Conservation (phyloP, 1,140 invertebrate genomes). For the Drosophila prosaltans region DNA sequence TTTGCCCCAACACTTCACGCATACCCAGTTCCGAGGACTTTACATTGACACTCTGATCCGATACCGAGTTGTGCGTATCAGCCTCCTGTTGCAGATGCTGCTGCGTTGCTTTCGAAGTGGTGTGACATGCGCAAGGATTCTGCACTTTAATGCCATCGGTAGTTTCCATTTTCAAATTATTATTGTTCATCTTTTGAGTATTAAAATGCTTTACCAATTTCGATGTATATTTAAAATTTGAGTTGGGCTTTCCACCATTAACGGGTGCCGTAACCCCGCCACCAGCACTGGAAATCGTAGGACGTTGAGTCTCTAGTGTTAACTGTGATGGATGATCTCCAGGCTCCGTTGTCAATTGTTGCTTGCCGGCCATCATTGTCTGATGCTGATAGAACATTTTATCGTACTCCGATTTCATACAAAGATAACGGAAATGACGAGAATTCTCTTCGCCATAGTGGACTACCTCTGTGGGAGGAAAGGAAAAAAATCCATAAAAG, state of each 20-base stretch:
- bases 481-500: background rate
- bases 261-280: background rate
- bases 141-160: conserved; percentile 31
- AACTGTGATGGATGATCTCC: conserved; percentile 5
- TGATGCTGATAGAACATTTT: conserved; percentile 82
- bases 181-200: conserved; percentile 22
- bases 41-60: conserved; percentile 46
- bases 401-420: conserved; percentile 82
- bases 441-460: conserved; percentile 79
- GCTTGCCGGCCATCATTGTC: conserved; percentile 37
- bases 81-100: conserved; percentile 3
- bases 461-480: conserved; percentile 52
- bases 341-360: conserved; percentile 23
- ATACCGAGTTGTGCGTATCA: conserved; percentile 42
- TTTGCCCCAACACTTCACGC: conserved; percentile 64
- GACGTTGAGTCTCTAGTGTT: background rate
- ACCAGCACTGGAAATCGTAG: background rate
- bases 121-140: conserved; percentile 49
- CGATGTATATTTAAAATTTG: background rate
- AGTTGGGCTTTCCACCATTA: background rate
- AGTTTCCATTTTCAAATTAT: conserved; percentile 16
- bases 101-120: conserved; percentile 35
- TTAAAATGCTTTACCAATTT: conserved; percentile 31
- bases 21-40: conserved; percentile 69
- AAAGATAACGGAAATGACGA: conserved; percentile 77